These are phyloP conservation scores for Adela reaumurella DNA, from an alignment of 2,888 invertebrate genomes.

Conservation along the genomic window DNA sequence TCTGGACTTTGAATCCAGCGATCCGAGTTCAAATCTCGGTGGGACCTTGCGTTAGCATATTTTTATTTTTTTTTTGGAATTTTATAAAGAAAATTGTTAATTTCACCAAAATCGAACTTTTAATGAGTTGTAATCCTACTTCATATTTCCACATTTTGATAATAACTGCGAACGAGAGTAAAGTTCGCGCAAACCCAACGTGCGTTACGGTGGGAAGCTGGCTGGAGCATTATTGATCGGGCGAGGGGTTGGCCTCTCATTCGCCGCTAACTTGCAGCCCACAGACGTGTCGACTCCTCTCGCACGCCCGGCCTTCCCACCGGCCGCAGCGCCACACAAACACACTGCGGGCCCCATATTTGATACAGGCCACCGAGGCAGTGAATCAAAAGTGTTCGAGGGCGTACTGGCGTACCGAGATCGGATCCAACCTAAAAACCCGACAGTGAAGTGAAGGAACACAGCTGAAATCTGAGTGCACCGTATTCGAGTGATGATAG, in stretches of 20 bases:
- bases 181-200: not conserved
- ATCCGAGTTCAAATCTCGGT: conserved; percentile 56
- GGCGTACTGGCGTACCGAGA: no score
- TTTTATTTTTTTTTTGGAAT: conserved; percentile 11
- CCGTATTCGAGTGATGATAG: no score
- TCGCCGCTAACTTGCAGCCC: conserved; percentile 48
- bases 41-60: conserved; percentile 31
- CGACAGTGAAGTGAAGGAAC: no score
- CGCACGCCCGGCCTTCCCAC: not conserved
- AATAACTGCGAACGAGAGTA: not conserved
- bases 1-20: conserved; percentile 59
- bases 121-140: no score
- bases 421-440: no score
- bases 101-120: no score
- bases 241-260: conserved; percentile 50
- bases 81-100: no score
- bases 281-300: conserved; percentile 40
- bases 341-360: no score
- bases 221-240: conserved; percentile 57
- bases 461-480: no score
- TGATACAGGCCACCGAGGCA: no score
- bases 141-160: not conserved
- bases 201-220: conserved; percentile 42
- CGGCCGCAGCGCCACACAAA: not conserved
- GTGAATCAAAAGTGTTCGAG: no score